Base-by-base conservation (phyloP, 2,888 invertebrate genomes). In the Parnassius apollo region DNA sequence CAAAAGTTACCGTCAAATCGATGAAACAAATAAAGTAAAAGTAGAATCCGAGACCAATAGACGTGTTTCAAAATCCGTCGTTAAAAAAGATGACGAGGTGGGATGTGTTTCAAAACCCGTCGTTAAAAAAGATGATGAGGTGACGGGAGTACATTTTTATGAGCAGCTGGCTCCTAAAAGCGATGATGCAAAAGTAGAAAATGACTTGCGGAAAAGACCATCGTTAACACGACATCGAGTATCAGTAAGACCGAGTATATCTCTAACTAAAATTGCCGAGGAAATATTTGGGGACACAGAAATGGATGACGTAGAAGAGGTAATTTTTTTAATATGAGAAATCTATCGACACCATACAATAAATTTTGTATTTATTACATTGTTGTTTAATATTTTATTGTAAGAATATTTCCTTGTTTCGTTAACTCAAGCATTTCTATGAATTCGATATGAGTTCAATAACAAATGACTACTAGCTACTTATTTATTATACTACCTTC, bases 201-300 rank as follows among this genome's bases (percentile, higher is more conserved):
- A 65, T 11, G 79, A 83, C 49, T 60, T 81, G 49, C 80, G 76
- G 72, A 78, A 75, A 62, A 81, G 76, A 61, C 75, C 79, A 58
- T 75, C 80, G 11, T 76, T 73, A 12, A 69, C 79, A 12, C 80
- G 82, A 46, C 81, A 77, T 46, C 78, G 89, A 45, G 91, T 92
- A 1, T 92, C 91, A 0, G 79, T 88, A 72, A 83, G 89, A 66
- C 92, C 90, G 3, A 92, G 83, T 80, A 74, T 85, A 66, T 83
- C 82, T 22, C 70, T 92, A 64, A 86, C 88, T 2, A 91, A 89
- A 61, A 88, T 91, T 67, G 71, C 81, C 65, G 82, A 93, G 80
- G 88, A 89, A 80, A 62, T 58, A 45, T 71, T 86, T 66, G 78
- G 74, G 9, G 86, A 86, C 18, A 65, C 70, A 35, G 87, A 82